Conservation (phyloP, 1,140 invertebrate genomes). For the Vanessa atalanta region DNA sequence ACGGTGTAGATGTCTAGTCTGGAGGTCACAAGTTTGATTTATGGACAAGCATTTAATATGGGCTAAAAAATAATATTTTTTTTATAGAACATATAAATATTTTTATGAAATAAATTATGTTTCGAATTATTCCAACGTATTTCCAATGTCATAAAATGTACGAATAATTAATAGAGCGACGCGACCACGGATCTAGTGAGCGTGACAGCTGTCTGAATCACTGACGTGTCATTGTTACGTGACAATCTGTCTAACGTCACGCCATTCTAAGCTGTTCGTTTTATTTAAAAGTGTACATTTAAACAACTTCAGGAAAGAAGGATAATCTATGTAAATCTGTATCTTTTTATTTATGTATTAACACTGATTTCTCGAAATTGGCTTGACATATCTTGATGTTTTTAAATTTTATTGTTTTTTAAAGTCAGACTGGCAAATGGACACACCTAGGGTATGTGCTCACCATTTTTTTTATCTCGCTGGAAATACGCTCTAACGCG, state of each 20-base stretch:
- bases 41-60: background rate
- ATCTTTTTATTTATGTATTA: too few relatives aligned
- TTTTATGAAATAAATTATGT: background rate
- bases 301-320: background rate
- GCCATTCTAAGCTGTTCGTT: background rate
- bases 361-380: too few relatives aligned
- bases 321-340: too few relatives aligned
- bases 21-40: background rate
- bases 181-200: background rate
- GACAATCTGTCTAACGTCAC: background rate
- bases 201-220: background rate
- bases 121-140: background rate
- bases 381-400: too few relatives aligned
- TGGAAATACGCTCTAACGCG: too few relatives aligned
- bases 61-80: too few relatives aligned
- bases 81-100: too few relatives aligned
- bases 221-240: background rate
- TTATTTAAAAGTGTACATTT: background rate
- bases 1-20: background rate
- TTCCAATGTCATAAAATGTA: background rate
- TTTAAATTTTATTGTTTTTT: too few relatives aligned
- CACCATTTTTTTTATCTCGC: too few relatives aligned
- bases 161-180: background rate
- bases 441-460: too few relatives aligned
- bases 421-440: too few relatives aligned